Base-by-base conservation (phyloP, 1,140 invertebrate species). In the Subanguina moxae region DNA sequence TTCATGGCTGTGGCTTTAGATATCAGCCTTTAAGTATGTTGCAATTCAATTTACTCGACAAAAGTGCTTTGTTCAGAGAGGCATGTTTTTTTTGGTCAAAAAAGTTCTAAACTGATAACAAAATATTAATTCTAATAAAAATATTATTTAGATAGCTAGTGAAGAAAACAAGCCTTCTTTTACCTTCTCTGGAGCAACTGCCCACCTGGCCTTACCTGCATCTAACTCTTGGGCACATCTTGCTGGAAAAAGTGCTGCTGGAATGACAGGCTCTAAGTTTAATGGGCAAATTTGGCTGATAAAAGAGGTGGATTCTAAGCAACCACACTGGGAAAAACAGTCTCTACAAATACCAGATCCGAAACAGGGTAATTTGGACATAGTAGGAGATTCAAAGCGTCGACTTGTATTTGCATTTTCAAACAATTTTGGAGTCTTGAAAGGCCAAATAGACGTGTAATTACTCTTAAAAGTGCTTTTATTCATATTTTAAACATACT, bases 201-300 rank as follows among this genome's bases (percentile, higher is more conserved):
- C 52, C 11, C 27, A 45, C 1, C 27, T 42, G 13, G 25, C 43
- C 5, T 13, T 57, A 17, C 42, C 25, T 19, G 42, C 13, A 23
- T 19, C 15, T 1, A 45, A 46, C 27, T n/a, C 25, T 5, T 68
- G 67, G 67, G 25, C 66, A 17, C 67, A 68, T 21, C 23, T 67
- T 0, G n/a, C 64, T 19, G 67, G 67, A n/a, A 68, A 56, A 17
- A 64, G n/a, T 17, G n/a, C 30, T 13, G n/a, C 45, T 23, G 67
- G 67, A 15, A 68, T 68, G 59, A 63, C 67, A 3, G 67, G 57
- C 19, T 19, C 27, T 23, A 25, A 17, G 21, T 68, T 68, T 19
- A 68, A 68, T 32, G 67, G 67, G 1, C 64, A 68, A 67, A 32
- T 68, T 21, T 68, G 67, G 67, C 32, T 43, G 7, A 27, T 68